Conservation (phyloP, 2,797 vertebrate species). For the Coregonus ussuriensis region DNA sequence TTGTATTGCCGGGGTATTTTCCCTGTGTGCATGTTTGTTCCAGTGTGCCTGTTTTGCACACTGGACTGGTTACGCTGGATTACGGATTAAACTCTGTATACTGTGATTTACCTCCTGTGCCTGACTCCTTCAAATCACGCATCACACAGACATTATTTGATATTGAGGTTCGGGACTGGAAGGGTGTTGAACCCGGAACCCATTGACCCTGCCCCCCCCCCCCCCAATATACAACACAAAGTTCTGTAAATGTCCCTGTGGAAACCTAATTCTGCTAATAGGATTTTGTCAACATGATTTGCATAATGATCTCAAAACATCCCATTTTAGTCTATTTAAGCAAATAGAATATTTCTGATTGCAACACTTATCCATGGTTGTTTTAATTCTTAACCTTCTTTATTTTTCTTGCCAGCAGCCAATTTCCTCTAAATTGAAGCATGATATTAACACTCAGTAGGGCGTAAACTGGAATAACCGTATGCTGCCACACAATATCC, state of each 20-base stretch:
- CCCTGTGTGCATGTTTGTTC: too few species aligned
- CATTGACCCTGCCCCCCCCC: too few species aligned
- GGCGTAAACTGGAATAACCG: slow-evolving; percentile 80
- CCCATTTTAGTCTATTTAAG: slow-evolving; percentile 84
- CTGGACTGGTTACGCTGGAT: too few species aligned
- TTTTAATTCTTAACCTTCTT: slow-evolving; percentile 79
- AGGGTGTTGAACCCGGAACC: too few species aligned
- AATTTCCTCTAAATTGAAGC: slow-evolving; percentile 87
- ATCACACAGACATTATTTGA: too few species aligned
- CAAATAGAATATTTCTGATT: slow-evolving; percentile 86
- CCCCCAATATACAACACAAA: slow-evolving; percentile 40
- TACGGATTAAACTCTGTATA: too few species aligned
- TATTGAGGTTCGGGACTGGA: too few species aligned
- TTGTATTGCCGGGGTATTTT: too few species aligned
- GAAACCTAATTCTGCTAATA: slow-evolving; percentile 83
- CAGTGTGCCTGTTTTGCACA: too few species aligned
- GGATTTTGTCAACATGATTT: slow-evolving; percentile 85
- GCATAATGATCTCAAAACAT: slow-evolving; percentile 87
- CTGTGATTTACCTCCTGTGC: too few species aligned
- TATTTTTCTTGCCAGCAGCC: slow-evolving; percentile 83
- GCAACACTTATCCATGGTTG: slow-evolving; percentile 83
- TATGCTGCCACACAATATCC: slow-evolving; percentile 74
- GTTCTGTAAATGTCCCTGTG: slow-evolving; percentile 80
- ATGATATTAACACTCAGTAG: slow-evolving; percentile 83
- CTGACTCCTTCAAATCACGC: too few species aligned